Conservation (phyloP, 2,888 invertebrate genomes). For the Cheilosia grossa region DNA sequence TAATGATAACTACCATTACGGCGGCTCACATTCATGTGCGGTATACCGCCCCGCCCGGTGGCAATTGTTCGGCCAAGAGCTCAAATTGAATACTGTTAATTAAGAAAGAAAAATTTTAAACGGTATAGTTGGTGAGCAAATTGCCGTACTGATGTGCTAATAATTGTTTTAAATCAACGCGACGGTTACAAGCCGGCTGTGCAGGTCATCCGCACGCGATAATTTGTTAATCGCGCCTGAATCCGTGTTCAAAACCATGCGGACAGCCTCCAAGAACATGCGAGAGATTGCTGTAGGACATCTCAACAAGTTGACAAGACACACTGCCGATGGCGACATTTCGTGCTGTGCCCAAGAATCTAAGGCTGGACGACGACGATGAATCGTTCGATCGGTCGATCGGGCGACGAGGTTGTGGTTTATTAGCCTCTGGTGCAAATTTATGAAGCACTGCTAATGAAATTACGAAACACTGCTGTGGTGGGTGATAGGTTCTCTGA, state of each 20-base stretch:
- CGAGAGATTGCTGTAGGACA: slow-evolving; percentile 67
- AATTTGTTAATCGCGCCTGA: slow-evolving; percentile 65
- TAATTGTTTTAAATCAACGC: slow-evolving; percentile 59
- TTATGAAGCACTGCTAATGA: slow-evolving; percentile 71
- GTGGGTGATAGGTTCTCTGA: slow-evolving; percentile 67
- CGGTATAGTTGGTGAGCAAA: slow-evolving; percentile 52
- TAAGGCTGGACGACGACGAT: slow-evolving; percentile 33
- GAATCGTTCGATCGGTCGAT: slow-evolving; percentile 15
- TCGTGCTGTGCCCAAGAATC: slow-evolving; percentile 62
- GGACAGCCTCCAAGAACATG: slow-evolving; percentile 65
- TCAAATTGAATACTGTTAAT: slow-evolving; percentile 57
- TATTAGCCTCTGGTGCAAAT: slow-evolving; percentile 66
- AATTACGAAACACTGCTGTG: slow-evolving; percentile 64
- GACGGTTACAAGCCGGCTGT: slow-evolving; percentile 42
- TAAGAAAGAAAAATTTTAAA: slow-evolving; percentile 48
- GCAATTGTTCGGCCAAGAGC: slow-evolving; percentile 52
- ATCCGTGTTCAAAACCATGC: slow-evolving; percentile 57
- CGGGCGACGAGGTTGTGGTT: slow-evolving; percentile 61
- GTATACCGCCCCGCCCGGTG: slow-evolving; percentile 19
- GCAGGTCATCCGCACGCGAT: slow-evolving; percentile 65
- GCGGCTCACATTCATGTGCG: slow-evolving; percentile 7
- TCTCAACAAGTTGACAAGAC: slow-evolving; percentile 37
- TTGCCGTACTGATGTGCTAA: slow-evolving; percentile 57
- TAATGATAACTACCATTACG: slow-evolving; percentile 56
- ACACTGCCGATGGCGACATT: slow-evolving; percentile 53